A percentile compares a stretch with the other conserved stretches of the same genome.
phyloP scores from a whole-genome alignment of 1,140 invertebrate species.

The Ceratosolen fusciceps region DNA sequence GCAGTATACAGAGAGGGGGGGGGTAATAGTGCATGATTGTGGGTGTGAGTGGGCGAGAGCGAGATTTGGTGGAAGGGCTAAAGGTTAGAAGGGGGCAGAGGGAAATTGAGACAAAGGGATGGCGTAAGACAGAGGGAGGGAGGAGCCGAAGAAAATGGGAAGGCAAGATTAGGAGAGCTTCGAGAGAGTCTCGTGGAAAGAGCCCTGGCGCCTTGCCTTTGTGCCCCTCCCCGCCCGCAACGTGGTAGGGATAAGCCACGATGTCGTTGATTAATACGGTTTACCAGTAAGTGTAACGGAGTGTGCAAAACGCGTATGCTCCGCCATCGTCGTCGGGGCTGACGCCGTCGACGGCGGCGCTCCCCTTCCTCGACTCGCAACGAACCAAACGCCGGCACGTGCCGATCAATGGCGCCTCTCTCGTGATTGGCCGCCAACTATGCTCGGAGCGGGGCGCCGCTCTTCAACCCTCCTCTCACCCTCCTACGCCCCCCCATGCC shows the following conservation, averaged over 20 bases:
- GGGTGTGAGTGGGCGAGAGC: neutral
- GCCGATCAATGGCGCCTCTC: slow-evolving; percentile 72
- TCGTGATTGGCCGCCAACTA: slow-evolving; percentile 61
- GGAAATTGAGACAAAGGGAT: slow-evolving; percentile 43
- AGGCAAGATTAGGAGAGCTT: slow-evolving; percentile 18
- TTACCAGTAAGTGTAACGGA: slow-evolving; percentile 73
- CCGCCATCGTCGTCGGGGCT: slow-evolving; percentile 48
- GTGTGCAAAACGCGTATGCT: slow-evolving; percentile 66
- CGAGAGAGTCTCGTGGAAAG: neutral
- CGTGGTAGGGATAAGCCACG: slow-evolving; percentile 67
- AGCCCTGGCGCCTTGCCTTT: slow-evolving; percentile 11
- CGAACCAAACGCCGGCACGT: slow-evolving; percentile 65
- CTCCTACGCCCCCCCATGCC: slow-evolving; percentile 20
- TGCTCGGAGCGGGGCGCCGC: neutral
- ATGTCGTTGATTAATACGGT: slow-evolving; percentile 73
- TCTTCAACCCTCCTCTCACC: slow-evolving; percentile 48
- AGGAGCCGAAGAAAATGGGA: slow-evolving; percentile 32
- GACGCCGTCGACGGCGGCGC: slow-evolving; percentile 34
- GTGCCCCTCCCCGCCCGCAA: neutral
- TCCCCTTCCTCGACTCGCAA: slow-evolving; percentile 46
- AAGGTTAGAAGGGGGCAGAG: neutral
- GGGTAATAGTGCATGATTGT: neutral
- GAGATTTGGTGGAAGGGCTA: no score
- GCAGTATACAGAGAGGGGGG: slow-evolving; percentile 34
- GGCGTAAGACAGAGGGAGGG: slow-evolving; percentile 29